Evolutionary conservation across 2,888 invertebrate genomes (phyloP).

Genomic region (Mythimna ferrago): DNA sequence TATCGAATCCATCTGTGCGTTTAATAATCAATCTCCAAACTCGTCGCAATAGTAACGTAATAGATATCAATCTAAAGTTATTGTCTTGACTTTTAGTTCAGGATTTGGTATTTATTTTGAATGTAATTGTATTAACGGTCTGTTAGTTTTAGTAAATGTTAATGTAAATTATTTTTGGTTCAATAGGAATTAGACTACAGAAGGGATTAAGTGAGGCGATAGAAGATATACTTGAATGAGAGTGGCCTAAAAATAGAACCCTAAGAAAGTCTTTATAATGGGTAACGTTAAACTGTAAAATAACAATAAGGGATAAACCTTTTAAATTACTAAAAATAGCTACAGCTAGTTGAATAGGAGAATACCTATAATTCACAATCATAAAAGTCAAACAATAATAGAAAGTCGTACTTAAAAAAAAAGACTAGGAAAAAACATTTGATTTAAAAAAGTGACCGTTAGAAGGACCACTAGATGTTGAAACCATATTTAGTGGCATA

Average conservation of each 20-base stretch:
- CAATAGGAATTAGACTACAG: neutral
- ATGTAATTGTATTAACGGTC: conserved; percentile 16
- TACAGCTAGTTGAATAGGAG: neutral
- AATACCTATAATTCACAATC: neutral
- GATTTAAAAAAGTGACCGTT: neutral
- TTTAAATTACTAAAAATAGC: rapidly evolving
- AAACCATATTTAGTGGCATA: neutral
- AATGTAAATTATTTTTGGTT: neutral
- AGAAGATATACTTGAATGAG: neutral
- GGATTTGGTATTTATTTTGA: conserved; percentile 21
- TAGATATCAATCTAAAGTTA: conserved; percentile 22
- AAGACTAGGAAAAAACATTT: too few relatives aligned
- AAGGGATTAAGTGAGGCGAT: too few relatives aligned
- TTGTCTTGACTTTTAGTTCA: conserved; percentile 34
- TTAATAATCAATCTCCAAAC: conserved; percentile 49
- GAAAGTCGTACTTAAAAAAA: rapidly evolving
- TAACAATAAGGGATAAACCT: rapidly evolving
- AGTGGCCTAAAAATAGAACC: neutral
- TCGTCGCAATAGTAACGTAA: conserved; percentile 36
- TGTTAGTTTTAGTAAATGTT: neutral
- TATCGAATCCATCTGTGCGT: conserved; percentile 50
- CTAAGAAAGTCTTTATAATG: neutral
- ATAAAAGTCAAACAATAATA: neutral
- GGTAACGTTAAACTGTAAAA: neutral
- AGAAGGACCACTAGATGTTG: neutral